These are phyloP conservation scores for Bovichtus variegatus DNA, from an alignment of 2,797 vertebrate species.

Conservation along the genomic window DNA sequence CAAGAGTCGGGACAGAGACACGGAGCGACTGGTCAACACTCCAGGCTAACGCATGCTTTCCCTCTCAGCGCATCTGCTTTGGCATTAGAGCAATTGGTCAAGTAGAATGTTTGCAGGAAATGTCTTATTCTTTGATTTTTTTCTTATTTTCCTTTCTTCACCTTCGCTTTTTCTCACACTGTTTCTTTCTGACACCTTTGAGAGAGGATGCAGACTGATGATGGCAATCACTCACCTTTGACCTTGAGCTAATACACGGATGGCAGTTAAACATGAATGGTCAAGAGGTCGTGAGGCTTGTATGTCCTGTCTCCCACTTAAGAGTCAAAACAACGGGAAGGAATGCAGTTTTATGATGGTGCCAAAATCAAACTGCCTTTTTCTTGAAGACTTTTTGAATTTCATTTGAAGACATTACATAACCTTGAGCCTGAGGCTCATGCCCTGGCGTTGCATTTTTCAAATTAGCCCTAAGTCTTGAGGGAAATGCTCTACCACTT, in stretches of 20 bases:
- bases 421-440: conserved; percentile 15
- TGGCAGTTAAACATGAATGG: conserved; percentile 54
- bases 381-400: background rate
- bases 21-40: conserved; percentile 56
- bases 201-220: conserved; percentile 50
- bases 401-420: background rate
- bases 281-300: conserved; percentile 43
- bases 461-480: conserved; percentile 11
- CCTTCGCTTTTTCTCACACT: background rate
- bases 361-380: background rate
- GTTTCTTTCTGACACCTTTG: conserved; percentile 9
- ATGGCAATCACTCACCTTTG: conserved; percentile 56
- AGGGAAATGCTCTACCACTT: background rate
- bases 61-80: conserved; percentile 42
- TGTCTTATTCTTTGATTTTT: background rate
- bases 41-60: conserved; percentile 67
- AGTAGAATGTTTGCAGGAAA: background rate
- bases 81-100: conserved; percentile 3
- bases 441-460: conserved; percentile 8
- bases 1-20: conserved; percentile 30
- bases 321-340: conserved; percentile 45
- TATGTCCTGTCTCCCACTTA: conserved; percentile 32
- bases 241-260: conserved; percentile 53
- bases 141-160: background rate
- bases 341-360: conserved; percentile 45